A percentile compares a stretch with the other conserved stretches of the same genome.
phyloP scores from a whole-genome alignment of 2,888 invertebrate species.

The Cephonodes hylas region DNA sequence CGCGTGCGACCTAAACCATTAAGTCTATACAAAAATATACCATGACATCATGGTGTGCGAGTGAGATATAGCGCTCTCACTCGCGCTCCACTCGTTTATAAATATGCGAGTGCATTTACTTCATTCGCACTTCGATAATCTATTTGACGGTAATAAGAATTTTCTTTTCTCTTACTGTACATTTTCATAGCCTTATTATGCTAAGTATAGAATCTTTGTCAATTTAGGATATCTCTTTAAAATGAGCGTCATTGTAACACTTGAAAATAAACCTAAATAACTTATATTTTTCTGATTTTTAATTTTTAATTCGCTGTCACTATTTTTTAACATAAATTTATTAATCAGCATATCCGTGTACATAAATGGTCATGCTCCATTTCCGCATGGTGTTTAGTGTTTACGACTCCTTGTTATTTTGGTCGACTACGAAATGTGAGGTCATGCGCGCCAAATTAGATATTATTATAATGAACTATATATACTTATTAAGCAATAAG shows the following conservation, averaged over 20 bases:
- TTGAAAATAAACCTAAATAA: too few relatives aligned
- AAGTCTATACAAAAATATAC: slow-evolving; percentile 73
- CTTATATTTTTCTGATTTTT: neutral
- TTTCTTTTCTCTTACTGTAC: neutral
- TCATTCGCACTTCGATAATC: slow-evolving; percentile 55
- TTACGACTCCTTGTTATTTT: slow-evolving; percentile 40
- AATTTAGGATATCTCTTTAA: too few relatives aligned
- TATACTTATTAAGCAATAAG: slow-evolving; percentile 4
- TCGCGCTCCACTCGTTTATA: slow-evolving; percentile 56
- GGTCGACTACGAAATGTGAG: slow-evolving; percentile 42
- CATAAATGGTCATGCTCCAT: slow-evolving; percentile 46
- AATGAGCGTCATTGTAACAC: too few relatives aligned
- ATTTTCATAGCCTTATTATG: too few relatives aligned
- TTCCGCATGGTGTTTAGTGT: slow-evolving; percentile 54
- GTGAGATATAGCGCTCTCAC: slow-evolving; percentile 45
- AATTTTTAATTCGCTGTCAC: too few relatives aligned
- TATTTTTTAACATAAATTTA: too few relatives aligned
- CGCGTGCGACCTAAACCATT: slow-evolving; percentile 62
- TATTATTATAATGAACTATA: slow-evolving; percentile 39
- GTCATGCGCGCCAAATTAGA: slow-evolving; percentile 46
- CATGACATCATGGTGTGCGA: slow-evolving; percentile 79
- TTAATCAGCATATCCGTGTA: slow-evolving; percentile 27
- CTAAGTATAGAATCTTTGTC: too few relatives aligned
- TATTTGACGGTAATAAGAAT: neutral
- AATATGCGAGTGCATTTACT: slow-evolving; percentile 70